phyloP scores from a whole-genome alignment of 2,797 vertebrate genomes.

The Danio aesculapii region DNA sequence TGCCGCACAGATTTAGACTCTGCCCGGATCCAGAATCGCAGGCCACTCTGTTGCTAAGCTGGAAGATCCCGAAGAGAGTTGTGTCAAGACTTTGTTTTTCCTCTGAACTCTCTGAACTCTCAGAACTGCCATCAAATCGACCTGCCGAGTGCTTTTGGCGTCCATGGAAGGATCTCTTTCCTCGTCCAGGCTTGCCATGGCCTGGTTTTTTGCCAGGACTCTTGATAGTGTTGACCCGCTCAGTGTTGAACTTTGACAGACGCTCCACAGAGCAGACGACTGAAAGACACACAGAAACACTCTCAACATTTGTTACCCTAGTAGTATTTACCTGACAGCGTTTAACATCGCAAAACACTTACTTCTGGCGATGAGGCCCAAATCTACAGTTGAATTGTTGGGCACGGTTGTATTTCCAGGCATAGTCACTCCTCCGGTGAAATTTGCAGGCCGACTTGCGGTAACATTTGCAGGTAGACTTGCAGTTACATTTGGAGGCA shows the following conservation, averaged over 20 bases:
- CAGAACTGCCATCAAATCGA: not conserved
- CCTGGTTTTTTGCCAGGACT: not conserved
- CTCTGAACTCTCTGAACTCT: not conserved
- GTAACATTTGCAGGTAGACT: not conserved
- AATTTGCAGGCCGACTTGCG: not conserved
- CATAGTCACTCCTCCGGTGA: not conserved
- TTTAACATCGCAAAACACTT: conserved; percentile 20
- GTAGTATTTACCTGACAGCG: not conserved
- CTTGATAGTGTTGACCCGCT: conserved; percentile 9
- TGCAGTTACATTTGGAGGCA: too few species aligned
- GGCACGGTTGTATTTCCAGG: too few species aligned
- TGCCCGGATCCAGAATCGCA: conserved; percentile 38
- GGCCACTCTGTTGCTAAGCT: conserved; percentile 40
- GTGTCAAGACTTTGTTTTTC: not conserved
- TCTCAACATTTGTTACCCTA: not conserved
- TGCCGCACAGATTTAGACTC: conserved; percentile 46
- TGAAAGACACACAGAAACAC: conserved; percentile 32
- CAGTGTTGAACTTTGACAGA: conserved; percentile 46
- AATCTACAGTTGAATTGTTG: not conserved
- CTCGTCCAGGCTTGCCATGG: not conserved
- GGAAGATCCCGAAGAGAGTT: conserved; percentile 57
- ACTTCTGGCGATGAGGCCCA: conserved; percentile 50
- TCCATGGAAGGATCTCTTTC: not conserved
- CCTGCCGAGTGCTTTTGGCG: too few species aligned
- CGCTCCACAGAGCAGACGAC: conserved; percentile 48